Base-by-base conservation (phyloP, 2,797 vertebrate species). In the Pterois miles region DNA sequence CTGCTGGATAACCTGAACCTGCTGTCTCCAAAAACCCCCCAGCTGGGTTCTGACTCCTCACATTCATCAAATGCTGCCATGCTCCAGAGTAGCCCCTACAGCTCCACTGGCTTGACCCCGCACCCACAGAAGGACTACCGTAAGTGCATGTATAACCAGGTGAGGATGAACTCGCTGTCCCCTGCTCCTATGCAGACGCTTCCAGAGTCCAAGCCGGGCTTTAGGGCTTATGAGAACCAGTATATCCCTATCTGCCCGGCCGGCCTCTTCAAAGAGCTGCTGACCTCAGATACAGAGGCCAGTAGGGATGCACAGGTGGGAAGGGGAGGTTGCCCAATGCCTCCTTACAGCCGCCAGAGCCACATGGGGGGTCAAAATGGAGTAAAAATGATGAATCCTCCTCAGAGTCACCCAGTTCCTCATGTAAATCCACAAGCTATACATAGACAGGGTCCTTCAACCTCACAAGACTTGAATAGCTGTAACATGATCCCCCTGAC, bases 1-100 rank as follows among this genome's bases (percentile, higher is more conserved):
- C 96, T 99, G 76, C 81, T 99, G 93, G 97, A 99, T 91, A 99
- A 99, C 86, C 95, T 99, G 74, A 98, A 98, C 82, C 96, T 99
- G 74, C 93, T 99, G 76, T 97, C 97, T 3, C 96, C 97, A 8
- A 98, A 98, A 74, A 92, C 94, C 0, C 89, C 96, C 40, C 84
- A 87, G 59, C 88, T 91, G 13, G 86, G 80, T 7, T 84, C 89
- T 6, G 95, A 96, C 74, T 95, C 97, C 3, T 93, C 96, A 58
- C 97, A 96, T 88, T 95, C 97, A 67, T 94, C 97, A 1, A 90
- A 96, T 31, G 92, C 95, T 38, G 84, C 95, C 52, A 90, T 98
- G 95, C 96, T 97, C 93, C 98, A 97, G 76, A 96, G 95, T 74
- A 91, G 95, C 13, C 93, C 96, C 0, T 99, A 97, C 20, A 92